Evolutionary conservation across 2,113 vertebrate species (phyloP), one percentile per base, ranked within the genome.

Genomic region (Holacanthus passer): DNA sequence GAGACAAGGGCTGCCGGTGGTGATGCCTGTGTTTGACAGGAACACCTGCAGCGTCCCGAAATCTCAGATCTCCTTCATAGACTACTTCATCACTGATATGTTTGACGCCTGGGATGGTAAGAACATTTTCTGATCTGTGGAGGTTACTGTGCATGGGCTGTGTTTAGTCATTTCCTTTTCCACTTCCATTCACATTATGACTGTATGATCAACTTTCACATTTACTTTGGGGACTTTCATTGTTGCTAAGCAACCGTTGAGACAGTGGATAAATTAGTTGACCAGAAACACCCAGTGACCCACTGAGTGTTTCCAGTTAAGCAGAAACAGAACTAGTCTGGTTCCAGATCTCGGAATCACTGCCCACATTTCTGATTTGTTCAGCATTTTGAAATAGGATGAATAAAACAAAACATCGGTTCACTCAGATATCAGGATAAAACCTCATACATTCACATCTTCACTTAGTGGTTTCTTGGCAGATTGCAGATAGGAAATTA

Each of bases 11-110:
- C 92, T 99, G 14, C 98, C 98, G 0, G 98, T 99, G 87, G 98
- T 99, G 88, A 99, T 99, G 98, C 98, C 98, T 1, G 97, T 99
- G 88, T 99, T 99, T 64, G 98, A 99, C 79, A 96, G 97, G 86
- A 98, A 97, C 82, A 97, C 96, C 87, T 99, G 98, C 89, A 99
- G 98, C 87, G 96, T 99, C 62, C 98, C 98, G 82, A 99, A 98
- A 92, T 99, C 98, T 83, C 98, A 99, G 85, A 97, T 99, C 87
- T 99, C 98, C 91, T 99, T 99, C 90, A 99, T 99, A 35, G 98
- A 99, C 92, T 99, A 99, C 93, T 99, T 99, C 94, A 97, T 99
- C 95, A 98, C 95, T 10, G 97, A 99, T 81, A 99, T 99, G 98
- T 99, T 99, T 11, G 96, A 99, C 41, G 97, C 98, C 0, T 99